These are phyloP conservation scores for Dasysyrphus albostriatus DNA, from an alignment of 2,888 invertebrate species.

Conservation along the genomic window DNA sequence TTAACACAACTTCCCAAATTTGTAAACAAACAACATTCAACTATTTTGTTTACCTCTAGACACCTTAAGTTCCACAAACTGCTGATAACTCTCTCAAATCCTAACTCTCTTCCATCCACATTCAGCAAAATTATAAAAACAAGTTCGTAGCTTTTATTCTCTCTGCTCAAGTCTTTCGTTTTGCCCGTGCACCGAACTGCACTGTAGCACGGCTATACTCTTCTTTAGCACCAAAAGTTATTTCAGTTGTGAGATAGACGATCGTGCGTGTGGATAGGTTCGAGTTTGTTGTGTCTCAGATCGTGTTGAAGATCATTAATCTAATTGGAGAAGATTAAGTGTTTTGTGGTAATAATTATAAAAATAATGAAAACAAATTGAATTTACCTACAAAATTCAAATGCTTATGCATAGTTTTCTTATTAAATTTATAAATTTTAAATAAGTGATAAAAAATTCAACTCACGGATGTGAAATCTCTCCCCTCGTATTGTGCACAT, in stretches of 20 bases:
- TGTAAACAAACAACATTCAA: constrained; percentile 30
- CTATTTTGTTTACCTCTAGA: constrained; percentile 50
- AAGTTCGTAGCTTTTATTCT: constrained; percentile 47
- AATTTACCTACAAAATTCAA: neutral
- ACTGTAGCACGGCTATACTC: neutral
- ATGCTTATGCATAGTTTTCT: neutral
- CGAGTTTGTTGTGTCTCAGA: constrained; percentile 40
- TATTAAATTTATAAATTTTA: neutral
- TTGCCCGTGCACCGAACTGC: neutral
- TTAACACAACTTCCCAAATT: constrained; percentile 3
- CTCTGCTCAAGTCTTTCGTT: constrained; percentile 59
- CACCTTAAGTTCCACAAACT: constrained; percentile 46
- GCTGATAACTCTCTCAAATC: constrained; percentile 12
- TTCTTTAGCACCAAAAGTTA: constrained; percentile 24
- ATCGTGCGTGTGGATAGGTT: constrained; percentile 53
- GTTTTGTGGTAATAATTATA: constrained; percentile 9
- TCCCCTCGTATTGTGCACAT: constrained; percentile 40
- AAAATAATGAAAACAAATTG: neutral
- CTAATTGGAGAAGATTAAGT: neutral
- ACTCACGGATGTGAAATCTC: constrained; percentile 61
- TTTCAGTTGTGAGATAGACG: constrained; percentile 61
- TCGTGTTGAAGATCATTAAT: neutral
- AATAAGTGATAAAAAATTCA: constrained; percentile 24
- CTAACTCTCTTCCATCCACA: constrained; percentile 57
- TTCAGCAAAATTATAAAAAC: constrained; percentile 60